phyloP scores from a whole-genome alignment of 2,797 vertebrate genomes.

The Squalus acanthias region DNA sequence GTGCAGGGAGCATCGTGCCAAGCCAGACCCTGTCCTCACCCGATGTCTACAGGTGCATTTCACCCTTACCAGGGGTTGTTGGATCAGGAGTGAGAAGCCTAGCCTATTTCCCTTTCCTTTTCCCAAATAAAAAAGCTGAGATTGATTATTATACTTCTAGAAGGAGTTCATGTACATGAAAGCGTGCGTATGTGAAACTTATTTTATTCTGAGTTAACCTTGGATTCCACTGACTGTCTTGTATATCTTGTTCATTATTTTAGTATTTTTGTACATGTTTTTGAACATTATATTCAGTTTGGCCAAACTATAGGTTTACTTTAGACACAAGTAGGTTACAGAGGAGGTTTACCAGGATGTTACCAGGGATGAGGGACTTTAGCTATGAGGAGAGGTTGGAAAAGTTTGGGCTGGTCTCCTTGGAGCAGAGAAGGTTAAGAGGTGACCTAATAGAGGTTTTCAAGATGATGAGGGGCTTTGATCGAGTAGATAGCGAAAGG shows the following conservation, averaged over 20 bases:
- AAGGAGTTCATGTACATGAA: background rate
- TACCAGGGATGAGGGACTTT: background rate
- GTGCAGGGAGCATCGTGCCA: background rate
- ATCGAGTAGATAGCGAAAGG: background rate
- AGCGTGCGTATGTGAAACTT: background rate
- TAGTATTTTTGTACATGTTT: background rate
- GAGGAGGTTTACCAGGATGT: background rate
- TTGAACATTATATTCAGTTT: background rate
- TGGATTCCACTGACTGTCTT: background rate
- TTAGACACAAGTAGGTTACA: background rate
- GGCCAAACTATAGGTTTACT: background rate
- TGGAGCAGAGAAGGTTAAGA: background rate
- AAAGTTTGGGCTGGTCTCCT: background rate
- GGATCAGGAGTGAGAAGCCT: background rate
- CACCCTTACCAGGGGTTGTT: background rate
- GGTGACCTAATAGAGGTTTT: background rate
- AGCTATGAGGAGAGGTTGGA: background rate
- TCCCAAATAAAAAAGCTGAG: background rate
- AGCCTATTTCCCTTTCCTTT: background rate
- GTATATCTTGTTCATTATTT: background rate
- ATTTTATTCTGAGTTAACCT: background rate
- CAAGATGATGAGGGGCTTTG: background rate
- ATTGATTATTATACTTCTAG: background rate
- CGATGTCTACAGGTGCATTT: background rate
- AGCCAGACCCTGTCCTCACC: background rate